Evolutionary conservation across 2,113 vertebrate genomes (phyloP).

Genomic region (Daubentonia madagascariensis): DNA sequence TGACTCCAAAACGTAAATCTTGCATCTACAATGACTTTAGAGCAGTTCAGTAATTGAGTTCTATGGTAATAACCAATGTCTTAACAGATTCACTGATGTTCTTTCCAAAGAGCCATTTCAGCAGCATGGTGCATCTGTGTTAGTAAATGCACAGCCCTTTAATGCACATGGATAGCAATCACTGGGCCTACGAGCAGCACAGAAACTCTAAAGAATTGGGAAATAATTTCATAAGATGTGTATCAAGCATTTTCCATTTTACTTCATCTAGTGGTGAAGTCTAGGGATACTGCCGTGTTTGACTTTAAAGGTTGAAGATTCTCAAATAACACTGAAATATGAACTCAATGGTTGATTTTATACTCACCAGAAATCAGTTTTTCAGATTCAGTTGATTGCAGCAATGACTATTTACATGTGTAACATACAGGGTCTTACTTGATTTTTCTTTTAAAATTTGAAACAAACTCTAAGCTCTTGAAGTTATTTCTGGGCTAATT

Average conservation of each 20-base stretch:
- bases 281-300: not conserved
- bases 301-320: not conserved
- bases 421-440: not conserved
- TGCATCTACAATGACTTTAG: not conserved
- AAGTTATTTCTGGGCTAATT: not conserved
- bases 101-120: not conserved
- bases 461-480: not conserved
- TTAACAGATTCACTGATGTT: not conserved
- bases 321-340: not conserved
- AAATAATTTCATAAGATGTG: not conserved
- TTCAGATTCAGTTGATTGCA: not conserved
- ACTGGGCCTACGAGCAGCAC: not conserved
- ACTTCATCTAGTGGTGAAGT: not conserved
- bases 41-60: not conserved
- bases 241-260: not conserved
- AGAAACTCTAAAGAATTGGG: not conserved
- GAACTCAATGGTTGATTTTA: not conserved
- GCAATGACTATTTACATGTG: not conserved
- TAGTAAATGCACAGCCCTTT: not conserved
- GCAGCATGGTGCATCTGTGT: not conserved
- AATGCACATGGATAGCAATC: not conserved
- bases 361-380: conserved; percentile 3
- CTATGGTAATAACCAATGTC: not conserved
- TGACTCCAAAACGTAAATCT: not conserved
- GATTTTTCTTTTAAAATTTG: not conserved